Conservation (phyloP, 2,113 vertebrate species). For the Lampris megalopsis region DNA sequence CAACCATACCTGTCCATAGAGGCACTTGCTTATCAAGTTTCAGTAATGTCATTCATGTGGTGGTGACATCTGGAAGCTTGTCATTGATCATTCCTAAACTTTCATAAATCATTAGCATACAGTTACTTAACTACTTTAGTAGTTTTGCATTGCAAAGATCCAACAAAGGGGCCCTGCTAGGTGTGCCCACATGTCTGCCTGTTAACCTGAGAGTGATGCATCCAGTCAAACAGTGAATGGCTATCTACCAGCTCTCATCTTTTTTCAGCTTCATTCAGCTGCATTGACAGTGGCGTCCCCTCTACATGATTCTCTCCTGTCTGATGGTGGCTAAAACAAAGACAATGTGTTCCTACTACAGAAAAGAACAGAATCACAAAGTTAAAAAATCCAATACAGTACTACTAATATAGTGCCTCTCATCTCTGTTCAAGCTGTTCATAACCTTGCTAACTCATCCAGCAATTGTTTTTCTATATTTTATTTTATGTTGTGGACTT, state of each 20-base stretch:
- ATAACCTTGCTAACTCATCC: background rate
- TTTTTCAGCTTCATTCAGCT: slow-evolving; percentile 81
- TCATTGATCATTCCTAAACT: background rate
- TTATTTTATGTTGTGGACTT: slow-evolving; percentile 34
- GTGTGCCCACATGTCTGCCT: too few species aligned
- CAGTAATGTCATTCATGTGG: background rate
- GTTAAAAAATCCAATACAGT: background rate
- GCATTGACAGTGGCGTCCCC: slow-evolving; percentile 68
- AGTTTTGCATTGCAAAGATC: background rate
- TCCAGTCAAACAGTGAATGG: too few species aligned
- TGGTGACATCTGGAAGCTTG: background rate
- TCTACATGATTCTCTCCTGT: slow-evolving; percentile 77
- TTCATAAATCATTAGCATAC: background rate
- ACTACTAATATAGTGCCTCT: too few species aligned
- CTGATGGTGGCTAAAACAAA: slow-evolving; percentile 68
- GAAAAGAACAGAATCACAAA: background rate
- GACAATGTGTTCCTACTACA: slow-evolving; percentile 55
- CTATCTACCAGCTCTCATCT: slow-evolving; percentile 51
- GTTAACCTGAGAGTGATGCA: too few species aligned
- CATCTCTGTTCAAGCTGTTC: background rate
- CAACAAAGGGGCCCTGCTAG: too few species aligned
- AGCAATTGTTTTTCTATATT: slow-evolving; percentile 14
- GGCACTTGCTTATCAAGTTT: background rate
- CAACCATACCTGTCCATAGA: too few species aligned
- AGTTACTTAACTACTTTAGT: background rate